Evolutionary conservation across 2,113 vertebrate species (phyloP).

Genomic region (Ia io): DNA sequence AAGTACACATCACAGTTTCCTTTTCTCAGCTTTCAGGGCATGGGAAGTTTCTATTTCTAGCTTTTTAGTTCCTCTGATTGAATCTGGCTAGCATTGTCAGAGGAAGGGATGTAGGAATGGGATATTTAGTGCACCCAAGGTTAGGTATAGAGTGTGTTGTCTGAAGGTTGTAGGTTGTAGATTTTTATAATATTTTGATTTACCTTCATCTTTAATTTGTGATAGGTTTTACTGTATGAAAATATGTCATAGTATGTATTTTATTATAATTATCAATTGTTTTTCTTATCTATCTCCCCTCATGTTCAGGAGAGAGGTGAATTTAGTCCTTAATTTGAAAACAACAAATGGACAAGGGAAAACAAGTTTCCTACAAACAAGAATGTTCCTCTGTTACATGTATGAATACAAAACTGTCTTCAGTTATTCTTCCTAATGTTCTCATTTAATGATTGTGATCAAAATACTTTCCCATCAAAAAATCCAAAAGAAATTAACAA

Average conservation of each 20-base stretch:
- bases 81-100: background rate
- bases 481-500: fast-evolving
- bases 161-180: background rate
- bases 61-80: background rate
- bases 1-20: background rate
- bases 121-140: background rate
- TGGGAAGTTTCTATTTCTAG: background rate
- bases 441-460: background rate
- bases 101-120: background rate
- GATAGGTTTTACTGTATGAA: background rate
- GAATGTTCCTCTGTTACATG: background rate
- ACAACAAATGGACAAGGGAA: background rate
- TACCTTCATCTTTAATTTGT: background rate
- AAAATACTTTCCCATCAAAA: background rate
- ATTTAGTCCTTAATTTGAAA: background rate
- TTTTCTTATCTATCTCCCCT: background rate
- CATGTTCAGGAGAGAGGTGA: background rate
- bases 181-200: background rate
- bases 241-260: background rate
- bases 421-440: background rate
- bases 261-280: background rate
- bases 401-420: background rate
- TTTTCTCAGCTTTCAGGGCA: background rate
- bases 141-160: background rate
- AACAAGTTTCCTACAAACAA: background rate